Base-by-base conservation (phyloP, 2,888 invertebrate species). In the Pristionchus exspectatus region DNA sequence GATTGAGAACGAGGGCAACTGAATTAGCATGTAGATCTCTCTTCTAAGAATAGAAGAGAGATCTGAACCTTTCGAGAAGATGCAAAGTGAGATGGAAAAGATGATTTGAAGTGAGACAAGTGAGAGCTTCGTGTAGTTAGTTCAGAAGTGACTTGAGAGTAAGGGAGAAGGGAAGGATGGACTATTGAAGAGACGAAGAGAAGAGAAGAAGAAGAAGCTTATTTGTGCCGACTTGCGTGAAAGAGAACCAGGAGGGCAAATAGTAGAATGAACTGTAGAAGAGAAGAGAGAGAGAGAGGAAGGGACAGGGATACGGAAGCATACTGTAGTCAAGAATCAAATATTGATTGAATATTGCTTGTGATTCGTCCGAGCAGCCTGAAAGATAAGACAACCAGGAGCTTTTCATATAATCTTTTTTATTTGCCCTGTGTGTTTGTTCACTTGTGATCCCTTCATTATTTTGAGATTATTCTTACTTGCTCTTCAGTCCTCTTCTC, bases 191-290 rank as follows among this genome's bases (percentile, higher is more conserved):
- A 50, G 81, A 50, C 44, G 50, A 77, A 77, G 77, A 27, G 50
- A 81, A 81, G 81, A 54, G 81, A 81, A 81, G 81, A 81, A 50
- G 81, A 16, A 81, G 81, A 81, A 81, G 81, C 81, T 50, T 81
- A 81, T 81, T 81, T 81, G 81, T 81, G 81, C 50, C 50, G 81
- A 81, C 81, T 81, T 54, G 81, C 81, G 81, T 81, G 81, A 81
- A 81, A 81, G 81, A 81, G 81, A 81, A 81, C 81, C 81, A 44
- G 27, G 81, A 50, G 33, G 54, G 50, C 50, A 81, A 81, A 81
- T 27, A 81, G 81, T 81, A 74, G 74, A 74, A 74, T 74, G 74
- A 74, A 38, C 74, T 74, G 38, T 74, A 38, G 74, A 74, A 38
- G 69, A 63, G 69, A 33, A 30, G 69, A 74, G 38, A 33, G 38